These are phyloP conservation scores for Chloroceryle inda DNA, from an alignment of 2,797 vertebrate genomes.

Conservation along the genomic window DNA sequence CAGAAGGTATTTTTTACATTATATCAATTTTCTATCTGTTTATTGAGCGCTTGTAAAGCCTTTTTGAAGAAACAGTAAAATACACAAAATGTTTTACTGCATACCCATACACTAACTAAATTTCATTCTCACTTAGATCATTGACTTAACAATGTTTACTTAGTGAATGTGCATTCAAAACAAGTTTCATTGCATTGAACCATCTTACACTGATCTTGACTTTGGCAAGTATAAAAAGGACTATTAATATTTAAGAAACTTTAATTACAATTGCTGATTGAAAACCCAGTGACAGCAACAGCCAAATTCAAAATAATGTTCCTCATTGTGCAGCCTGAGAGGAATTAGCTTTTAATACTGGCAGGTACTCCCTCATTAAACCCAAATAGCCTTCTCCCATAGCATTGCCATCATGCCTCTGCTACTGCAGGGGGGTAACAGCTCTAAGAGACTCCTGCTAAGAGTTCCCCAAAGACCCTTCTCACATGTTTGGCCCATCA, in stretches of 20 bases:
- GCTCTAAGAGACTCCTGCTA: not conserved
- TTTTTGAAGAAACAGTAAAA: conserved; percentile 16
- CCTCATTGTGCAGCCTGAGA: not conserved
- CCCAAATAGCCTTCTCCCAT: not conserved
- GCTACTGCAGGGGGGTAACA: not conserved
- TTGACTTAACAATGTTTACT: conserved; percentile 8
- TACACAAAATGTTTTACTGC: not conserved
- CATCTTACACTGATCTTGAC: not conserved
- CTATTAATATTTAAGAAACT: conserved; percentile 3
- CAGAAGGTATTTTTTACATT: not conserved
- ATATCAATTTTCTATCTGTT: not conserved
- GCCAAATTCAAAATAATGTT: not conserved
- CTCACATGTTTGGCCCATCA: not conserved
- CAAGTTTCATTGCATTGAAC: not conserved
- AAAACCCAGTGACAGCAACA: not conserved
- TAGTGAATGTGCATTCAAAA: not conserved
- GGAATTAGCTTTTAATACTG: not conserved
- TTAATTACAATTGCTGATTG: not conserved
- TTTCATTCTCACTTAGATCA: not conserved
- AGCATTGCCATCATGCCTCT: rapidly evolving
- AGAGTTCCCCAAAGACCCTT: not conserved
- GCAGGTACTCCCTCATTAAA: not conserved
- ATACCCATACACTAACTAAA: not conserved
- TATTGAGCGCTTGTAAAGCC: not conserved
- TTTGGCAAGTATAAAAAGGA: not conserved